phyloP scores from a whole-genome alignment of 2,797 vertebrate genomes.

The Pseudochaenichthys georgianus region DNA sequence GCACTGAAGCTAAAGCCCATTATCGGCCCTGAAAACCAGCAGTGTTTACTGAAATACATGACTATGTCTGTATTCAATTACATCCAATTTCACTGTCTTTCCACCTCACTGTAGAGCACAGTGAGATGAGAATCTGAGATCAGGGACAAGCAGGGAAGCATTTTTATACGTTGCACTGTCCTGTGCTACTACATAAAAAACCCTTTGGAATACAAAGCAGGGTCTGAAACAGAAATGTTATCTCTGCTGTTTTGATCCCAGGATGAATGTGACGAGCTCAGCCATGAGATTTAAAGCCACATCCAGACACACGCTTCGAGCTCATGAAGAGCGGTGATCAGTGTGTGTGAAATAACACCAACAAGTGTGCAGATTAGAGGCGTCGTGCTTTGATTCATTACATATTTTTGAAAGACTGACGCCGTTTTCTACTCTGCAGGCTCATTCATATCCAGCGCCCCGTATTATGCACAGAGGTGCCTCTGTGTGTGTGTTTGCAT shows the following conservation, averaged over 20 bases:
- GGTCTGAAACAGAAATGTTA: constrained; percentile 60
- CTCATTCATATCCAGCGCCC: constrained; percentile 73
- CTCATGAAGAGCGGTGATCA: constrained; percentile 73
- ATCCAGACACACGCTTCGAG: constrained; percentile 68
- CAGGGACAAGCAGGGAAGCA: constrained; percentile 45
- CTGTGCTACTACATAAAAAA: constrained; percentile 33
- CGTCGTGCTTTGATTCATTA: constrained; percentile 76
- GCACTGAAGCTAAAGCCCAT: constrained; percentile 65
- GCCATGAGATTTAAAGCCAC: constrained; percentile 74
- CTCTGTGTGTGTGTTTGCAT: constrained; percentile 39
- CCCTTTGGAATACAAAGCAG: constrained; percentile 63
- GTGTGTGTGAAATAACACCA: constrained; percentile 77
- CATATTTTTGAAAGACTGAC: constrained; percentile 80
- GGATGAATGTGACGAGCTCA: constrained; percentile 68
- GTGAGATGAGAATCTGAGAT: constrained; percentile 65
- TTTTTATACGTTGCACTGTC: constrained; percentile 56
- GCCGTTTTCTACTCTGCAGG: constrained; percentile 72
- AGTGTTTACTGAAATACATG: constrained; percentile 62
- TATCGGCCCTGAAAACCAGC: constrained; percentile 58
- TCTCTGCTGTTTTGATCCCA: constrained; percentile 65
- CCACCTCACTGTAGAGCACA: constrained; percentile 42
- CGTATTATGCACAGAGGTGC: constrained; percentile 61
- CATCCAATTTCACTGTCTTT: constrained; percentile 59
- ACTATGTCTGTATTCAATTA: constrained; percentile 67
- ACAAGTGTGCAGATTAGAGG: constrained; percentile 79